Percentiles rank a stretch among this genome's conserved stretches.
phyloP scores from a whole-genome alignment of 2,888 invertebrate species.

The Nephrotoma flavescens region DNA sequence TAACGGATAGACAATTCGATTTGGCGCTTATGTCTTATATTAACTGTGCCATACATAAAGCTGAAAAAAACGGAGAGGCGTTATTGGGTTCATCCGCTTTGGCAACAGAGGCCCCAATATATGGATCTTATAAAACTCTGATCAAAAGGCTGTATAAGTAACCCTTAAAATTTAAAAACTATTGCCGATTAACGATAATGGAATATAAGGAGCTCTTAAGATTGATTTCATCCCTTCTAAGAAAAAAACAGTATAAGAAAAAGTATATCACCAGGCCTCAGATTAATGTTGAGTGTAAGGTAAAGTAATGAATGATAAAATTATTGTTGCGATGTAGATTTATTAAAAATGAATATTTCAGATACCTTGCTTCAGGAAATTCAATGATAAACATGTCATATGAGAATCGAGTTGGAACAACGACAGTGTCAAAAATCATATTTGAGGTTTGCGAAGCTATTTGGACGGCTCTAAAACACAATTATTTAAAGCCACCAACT shows the following conservation, averaged over 20 bases:
- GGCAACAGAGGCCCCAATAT: too few species aligned
- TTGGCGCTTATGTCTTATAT: too few species aligned
- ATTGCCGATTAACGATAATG: too few species aligned
- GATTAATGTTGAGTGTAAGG: not conserved
- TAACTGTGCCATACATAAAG: too few species aligned
- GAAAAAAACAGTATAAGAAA: not conserved
- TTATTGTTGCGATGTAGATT: not conserved
- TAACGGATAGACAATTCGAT: too few species aligned
- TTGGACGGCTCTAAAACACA: not conserved
- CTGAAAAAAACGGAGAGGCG: too few species aligned
- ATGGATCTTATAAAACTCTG: too few species aligned
- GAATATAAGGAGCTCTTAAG: too few species aligned
- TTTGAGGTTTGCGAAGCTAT: not conserved
- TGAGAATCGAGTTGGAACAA: not conserved
- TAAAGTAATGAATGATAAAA: not conserved
- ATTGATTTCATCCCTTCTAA: not conserved
- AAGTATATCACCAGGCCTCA: not conserved
- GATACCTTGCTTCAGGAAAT: not conserved
- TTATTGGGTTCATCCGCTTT: too few species aligned
- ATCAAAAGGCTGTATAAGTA: too few species aligned
- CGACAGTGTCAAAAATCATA: not conserved
- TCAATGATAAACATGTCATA: not conserved
- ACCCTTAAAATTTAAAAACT: too few species aligned
- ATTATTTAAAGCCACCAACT: not conserved
- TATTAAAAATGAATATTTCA: not conserved